Conservation (phyloP, 1,140 invertebrate genomes). For the Aphis gossypii region DNA sequence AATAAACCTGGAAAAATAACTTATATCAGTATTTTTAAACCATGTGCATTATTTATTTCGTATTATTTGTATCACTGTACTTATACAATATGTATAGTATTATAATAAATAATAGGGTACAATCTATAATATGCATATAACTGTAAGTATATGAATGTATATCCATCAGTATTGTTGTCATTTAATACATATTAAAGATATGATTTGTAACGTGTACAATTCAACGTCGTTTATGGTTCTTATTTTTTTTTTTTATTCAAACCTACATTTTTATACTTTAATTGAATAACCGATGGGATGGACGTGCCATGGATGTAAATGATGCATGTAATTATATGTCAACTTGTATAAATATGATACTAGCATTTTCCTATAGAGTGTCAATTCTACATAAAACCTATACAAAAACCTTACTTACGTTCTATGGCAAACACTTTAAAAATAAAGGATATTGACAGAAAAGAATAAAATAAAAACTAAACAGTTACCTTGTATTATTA, state of each 20-base stretch:
- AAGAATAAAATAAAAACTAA: background rate
- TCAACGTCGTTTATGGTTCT: too few relatives aligned
- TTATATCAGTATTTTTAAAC: background rate
- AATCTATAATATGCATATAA: background rate
- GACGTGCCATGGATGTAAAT: background rate
- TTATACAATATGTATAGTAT: background rate
- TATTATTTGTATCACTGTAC: background rate
- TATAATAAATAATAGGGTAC: background rate
- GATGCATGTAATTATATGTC: background rate
- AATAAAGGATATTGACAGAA: background rate
- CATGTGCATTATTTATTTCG: background rate
- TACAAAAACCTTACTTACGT: too few relatives aligned
- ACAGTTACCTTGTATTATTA: background rate
- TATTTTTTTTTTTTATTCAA: too few relatives aligned
- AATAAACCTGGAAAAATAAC: background rate
- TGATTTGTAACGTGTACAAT: background rate
- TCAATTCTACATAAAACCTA: background rate
- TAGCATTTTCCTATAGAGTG: background rate
- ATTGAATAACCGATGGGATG: background rate
- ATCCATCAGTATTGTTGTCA: background rate
- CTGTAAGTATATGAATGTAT: background rate
- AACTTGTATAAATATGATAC: background rate
- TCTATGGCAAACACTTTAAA: background rate
- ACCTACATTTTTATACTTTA: background rate
- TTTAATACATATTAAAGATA: background rate